Base-by-base conservation (phyloP, 2,888 invertebrate genomes). In the Eulithis prunata region DNA sequence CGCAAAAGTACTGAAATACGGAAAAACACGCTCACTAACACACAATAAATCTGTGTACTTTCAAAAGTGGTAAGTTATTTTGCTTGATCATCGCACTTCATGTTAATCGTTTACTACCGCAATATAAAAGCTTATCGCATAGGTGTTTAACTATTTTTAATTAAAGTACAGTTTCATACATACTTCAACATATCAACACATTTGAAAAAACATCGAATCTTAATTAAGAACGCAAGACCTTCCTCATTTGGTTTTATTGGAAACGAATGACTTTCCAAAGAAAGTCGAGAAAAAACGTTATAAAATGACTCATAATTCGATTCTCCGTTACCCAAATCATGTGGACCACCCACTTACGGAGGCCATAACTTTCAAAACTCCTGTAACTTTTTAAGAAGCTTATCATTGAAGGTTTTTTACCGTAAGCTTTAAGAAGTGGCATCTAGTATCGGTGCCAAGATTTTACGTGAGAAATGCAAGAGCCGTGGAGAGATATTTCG, bases 401-500 rank as follows among this genome's bases (percentile, higher is more conserved):
- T 12, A 51, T 43, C 51, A 45, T 51, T 46, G 47, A 12, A 53
- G 14, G 49, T 58, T 58, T 62, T 66, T 66, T 68, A 70, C 66
- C 62, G 71, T 66, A 71, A 71, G 58, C 49, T 54, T 51, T 54
- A 57, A 55, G 56, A 11, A 13, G 56, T 43, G 51, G 57, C 5
- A 2, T 32, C 6, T 46, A 53, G 63, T 62, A 64, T 64, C 64
- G 66, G 62, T 69, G 60, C 52, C 66, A 66, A 69, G 66, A 66
- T 69, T 73, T 64, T 57, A 70, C 66, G 71, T 70, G 71, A 70
- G 70, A 71, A 68, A 62, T 70, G 53, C 63, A 57, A 68, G 62
- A 66, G 68, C 61, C 54, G 55, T 47, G 64, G 67, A 62, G 57
- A 59, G 79, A 77, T 78, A 76, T 79, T 87, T 90, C 91, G 90